These are phyloP conservation scores for Rhodophaea formosa DNA, from an alignment of 2,888 invertebrate species.

Conservation along the genomic window DNA sequence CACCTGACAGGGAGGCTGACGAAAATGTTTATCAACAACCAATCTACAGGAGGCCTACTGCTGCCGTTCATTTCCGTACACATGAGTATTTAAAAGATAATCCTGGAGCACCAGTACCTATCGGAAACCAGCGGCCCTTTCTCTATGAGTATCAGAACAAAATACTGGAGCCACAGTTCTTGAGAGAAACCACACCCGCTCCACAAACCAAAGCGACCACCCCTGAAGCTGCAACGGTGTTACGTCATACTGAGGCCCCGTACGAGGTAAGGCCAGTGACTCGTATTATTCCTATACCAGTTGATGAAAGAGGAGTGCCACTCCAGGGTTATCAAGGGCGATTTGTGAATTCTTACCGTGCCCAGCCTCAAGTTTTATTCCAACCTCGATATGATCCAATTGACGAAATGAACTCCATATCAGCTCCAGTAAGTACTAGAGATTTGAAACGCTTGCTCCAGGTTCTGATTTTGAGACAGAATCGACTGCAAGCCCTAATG, in stretches of 20 bases:
- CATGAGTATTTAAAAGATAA: conserved; percentile 75
- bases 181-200: conserved; percentile 50
- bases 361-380: conserved; percentile 38
- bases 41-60: conserved; percentile 57
- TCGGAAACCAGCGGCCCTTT: conserved; percentile 76
- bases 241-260: conserved; percentile 28
- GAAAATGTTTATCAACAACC: conserved; percentile 66
- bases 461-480: conserved; percentile 84
- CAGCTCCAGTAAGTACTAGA: conserved; percentile 85
- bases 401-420: conserved; percentile 81
- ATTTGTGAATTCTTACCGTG: conserved; percentile 61
- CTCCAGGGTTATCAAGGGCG: conserved; percentile 66
- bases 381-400: conserved; percentile 73
- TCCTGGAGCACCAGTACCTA: conserved; percentile 71
- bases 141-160: conserved; percentile 73
- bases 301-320: conserved; percentile 72
- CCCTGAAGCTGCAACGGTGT: conserved; percentile 56
- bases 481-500: conserved; percentile 79
- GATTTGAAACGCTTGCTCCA: conserved; percentile 86
- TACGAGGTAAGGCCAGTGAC: conserved; percentile 66
- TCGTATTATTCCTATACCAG: conserved; percentile 68
- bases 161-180: conserved; percentile 69
- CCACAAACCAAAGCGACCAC: conserved; percentile 51
- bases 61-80: conserved; percentile 68
- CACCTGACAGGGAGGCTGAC: conserved; percentile 59